These are phyloP conservation scores for Lepus oiostolus DNA, from an alignment of 2,797 vertebrate species.

Conservation along the genomic window DNA sequence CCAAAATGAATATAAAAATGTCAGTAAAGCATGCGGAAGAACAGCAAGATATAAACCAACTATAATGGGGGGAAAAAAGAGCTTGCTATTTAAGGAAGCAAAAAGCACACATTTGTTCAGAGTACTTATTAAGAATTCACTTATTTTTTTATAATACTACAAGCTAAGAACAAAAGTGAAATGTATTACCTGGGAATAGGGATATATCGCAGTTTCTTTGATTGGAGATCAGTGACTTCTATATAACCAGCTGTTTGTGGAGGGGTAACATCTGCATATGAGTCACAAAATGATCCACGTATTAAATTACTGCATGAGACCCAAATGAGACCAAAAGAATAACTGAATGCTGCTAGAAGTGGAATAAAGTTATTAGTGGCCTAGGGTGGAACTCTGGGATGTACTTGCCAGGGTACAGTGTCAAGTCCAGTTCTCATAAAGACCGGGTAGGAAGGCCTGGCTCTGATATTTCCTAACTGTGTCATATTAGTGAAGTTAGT, in stretches of 20 bases:
- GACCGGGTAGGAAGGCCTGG: not conserved
- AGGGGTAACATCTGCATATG: conserved; percentile 92
- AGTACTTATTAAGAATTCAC: not conserved
- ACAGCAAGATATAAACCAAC: conserved; percentile 57
- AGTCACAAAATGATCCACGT: conserved; percentile 62
- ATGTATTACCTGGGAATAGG: conserved; percentile 94
- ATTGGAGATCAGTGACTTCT: conserved; percentile 96
- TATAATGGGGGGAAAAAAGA: not conserved
- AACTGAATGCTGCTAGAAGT: not conserved
- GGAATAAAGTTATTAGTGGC: not conserved
- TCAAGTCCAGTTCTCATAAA: not conserved
- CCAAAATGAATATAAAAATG: conserved; percentile 66
- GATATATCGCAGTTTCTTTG: conserved; percentile 97
- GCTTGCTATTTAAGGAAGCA: conserved; percentile 58
- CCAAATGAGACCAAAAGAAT: conserved; percentile 29
- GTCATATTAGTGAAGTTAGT: not conserved
- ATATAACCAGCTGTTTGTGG: conserved; percentile 94
- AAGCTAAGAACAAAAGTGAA: conserved; percentile 66
- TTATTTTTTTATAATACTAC: not conserved
- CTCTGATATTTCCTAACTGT: not conserved
- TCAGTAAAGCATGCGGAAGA: conserved; percentile 17
- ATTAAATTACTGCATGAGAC: conserved; percentile 21
- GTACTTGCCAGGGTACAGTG: not conserved
- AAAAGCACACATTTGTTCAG: conserved; percentile 51
- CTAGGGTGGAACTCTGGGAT: not conserved